phyloP scores from a whole-genome alignment of 2,113 vertebrate species.

The Nibea albiflora region DNA sequence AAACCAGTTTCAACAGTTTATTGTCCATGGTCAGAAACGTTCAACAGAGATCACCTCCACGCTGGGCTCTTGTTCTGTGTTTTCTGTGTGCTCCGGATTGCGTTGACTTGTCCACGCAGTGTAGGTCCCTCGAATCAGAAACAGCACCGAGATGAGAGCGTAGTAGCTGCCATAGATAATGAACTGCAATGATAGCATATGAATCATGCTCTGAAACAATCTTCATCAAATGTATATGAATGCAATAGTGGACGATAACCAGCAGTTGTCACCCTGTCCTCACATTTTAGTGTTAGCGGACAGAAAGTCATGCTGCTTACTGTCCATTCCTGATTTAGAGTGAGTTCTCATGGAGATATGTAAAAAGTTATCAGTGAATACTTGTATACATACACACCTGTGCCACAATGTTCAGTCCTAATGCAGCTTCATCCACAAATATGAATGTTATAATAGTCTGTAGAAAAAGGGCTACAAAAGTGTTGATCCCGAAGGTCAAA shows the following conservation, averaged over 20 bases:
- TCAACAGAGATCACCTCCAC: conserved; percentile 51
- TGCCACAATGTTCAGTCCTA: conserved; percentile 80
- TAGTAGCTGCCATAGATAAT: conserved; percentile 82
- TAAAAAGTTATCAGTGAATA: neutral
- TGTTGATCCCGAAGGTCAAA: conserved; percentile 83
- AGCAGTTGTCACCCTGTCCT: conserved; percentile 52
- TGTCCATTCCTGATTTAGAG: neutral
- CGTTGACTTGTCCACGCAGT: conserved; percentile 50
- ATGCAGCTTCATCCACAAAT: conserved; percentile 75
- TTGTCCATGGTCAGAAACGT: conserved; percentile 52
- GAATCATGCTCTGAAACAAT: neutral
- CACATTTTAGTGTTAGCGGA: neutral
- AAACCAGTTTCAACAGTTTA: neutral
- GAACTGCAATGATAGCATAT: conserved; percentile 67
- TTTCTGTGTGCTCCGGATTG: neutral
- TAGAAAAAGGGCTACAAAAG: conserved; percentile 76
- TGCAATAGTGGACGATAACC: conserved; percentile 39
- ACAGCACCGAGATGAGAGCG: conserved; percentile 75
- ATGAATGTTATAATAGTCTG: conserved; percentile 80
- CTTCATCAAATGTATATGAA: neutral
- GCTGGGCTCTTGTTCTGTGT: neutral
- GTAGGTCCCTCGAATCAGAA: conserved; percentile 76
- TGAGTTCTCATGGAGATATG: neutral
- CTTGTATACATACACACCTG: conserved; percentile 67
- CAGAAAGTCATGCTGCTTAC: neutral